A percentile compares a stretch with the other conserved stretches of the same genome.
phyloP scores from a whole-genome alignment of 1,140 invertebrate species.

The Calliopsis andreniformis region DNA sequence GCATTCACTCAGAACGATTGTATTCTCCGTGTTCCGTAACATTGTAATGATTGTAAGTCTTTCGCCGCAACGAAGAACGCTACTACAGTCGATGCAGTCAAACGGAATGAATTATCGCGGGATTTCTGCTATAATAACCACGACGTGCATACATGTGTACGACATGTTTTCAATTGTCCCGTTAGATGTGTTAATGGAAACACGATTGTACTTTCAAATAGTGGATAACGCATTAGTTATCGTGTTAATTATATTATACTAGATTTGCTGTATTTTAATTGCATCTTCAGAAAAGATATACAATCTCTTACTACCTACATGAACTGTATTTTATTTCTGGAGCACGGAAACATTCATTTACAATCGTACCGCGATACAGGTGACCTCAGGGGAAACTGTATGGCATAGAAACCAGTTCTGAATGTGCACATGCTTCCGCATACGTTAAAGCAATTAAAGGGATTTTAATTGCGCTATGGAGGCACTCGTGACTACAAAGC shows the following conservation, averaged over 20 bases:
- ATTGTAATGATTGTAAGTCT: conserved; percentile 3
- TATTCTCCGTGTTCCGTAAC: conserved; percentile 7
- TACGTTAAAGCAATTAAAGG: not conserved
- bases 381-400: too few relatives aligned
- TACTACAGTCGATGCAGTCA: not conserved
- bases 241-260: too few relatives aligned
- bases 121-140: not conserved
- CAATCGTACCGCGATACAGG: too few relatives aligned
- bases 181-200: not conserved
- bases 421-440: too few relatives aligned
- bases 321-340: too few relatives aligned
- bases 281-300: too few relatives aligned
- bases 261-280: too few relatives aligned
- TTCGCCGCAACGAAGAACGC: not conserved
- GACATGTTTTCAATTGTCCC: not conserved
- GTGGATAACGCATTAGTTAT: not conserved
- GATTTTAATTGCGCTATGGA: conserved; percentile 22
- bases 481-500: not conserved
- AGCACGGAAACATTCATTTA: too few relatives aligned
- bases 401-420: too few relatives aligned
- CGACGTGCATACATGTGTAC: not conserved
- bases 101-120: not conserved
- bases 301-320: too few relatives aligned
- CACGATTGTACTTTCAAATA: not conserved
- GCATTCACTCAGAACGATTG: conserved; percentile 24